phyloP scores from a whole-genome alignment of 2,888 invertebrate species.

The Abrostola triplasia region DNA sequence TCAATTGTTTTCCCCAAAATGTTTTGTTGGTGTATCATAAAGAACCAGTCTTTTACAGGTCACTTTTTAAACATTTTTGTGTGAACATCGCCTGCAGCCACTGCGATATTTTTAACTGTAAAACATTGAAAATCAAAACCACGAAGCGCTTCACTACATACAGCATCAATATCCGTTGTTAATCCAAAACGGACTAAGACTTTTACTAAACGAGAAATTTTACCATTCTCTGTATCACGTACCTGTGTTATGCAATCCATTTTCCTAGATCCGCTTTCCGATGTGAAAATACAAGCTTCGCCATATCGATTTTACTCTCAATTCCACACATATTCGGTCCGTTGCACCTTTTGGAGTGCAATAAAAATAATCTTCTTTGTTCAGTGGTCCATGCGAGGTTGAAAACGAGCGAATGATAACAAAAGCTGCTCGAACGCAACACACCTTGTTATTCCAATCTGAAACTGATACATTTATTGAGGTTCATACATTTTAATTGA shows the following conservation, averaged over 20 bases:
- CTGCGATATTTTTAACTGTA: too few species aligned
- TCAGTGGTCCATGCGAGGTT: constrained; percentile 71
- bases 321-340: constrained; percentile 80
- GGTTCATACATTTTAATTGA: constrained; percentile 67
- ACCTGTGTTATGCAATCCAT: constrained; percentile 45
- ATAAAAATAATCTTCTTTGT: constrained; percentile 87
- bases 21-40: too few species aligned
- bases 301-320: constrained; percentile 77
- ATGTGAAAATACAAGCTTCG: constrained; percentile 54
- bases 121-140: too few species aligned
- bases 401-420: constrained; percentile 73
- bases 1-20: too few species aligned
- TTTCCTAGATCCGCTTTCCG: constrained; percentile 52
- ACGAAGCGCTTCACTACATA: too few species aligned
- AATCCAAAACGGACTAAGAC: constrained; percentile 14
- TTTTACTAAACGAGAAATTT: constrained; percentile 24
- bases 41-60: too few species aligned
- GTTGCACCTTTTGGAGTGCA: constrained; percentile 82
- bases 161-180: constrained; percentile 5
- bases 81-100: too few species aligned
- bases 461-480: constrained; percentile 68
- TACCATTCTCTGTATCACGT: constrained; percentile 21
- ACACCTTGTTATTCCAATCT: constrained; percentile 74
- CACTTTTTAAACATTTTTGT: too few species aligned
- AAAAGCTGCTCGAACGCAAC: constrained; percentile 66